phyloP scores from a whole-genome alignment of 1,140 invertebrate genomes.

The Samia ricini region DNA sequence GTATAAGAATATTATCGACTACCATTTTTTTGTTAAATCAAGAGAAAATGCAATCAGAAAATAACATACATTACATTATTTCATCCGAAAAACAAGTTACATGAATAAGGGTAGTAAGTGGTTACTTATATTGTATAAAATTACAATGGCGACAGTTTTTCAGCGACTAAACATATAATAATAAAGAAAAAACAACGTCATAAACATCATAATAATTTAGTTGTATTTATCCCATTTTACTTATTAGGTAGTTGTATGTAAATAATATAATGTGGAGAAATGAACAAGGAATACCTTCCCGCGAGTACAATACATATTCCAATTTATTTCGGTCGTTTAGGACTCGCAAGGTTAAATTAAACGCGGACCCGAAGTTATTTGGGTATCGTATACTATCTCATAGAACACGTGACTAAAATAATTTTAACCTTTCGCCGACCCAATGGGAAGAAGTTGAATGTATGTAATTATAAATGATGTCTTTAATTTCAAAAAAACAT shows the following conservation, averaged over 20 bases:
- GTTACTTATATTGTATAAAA: too few relatives aligned
- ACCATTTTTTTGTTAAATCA: too few relatives aligned
- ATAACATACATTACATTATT: too few relatives aligned
- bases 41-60: too few relatives aligned
- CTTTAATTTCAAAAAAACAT: background rate
- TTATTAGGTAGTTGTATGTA: background rate
- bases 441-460: background rate
- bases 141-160: too few relatives aligned
- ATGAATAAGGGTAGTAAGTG: too few relatives aligned
- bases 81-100: too few relatives aligned
- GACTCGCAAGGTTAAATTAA: slow-evolving; percentile 23
- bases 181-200: too few relatives aligned
- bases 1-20: too few relatives aligned
- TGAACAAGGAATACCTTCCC: slow-evolving; percentile 14
- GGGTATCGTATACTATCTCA: slow-evolving; percentile 21
- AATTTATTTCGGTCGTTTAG: slow-evolving; percentile 25
- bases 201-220: slow-evolving; percentile 1
- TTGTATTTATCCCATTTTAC: slow-evolving; percentile 20
- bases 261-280: background rate
- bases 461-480: background rate
- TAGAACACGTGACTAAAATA: background rate
- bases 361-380: slow-evolving; percentile 23
- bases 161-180: too few relatives aligned
- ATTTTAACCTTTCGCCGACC: background rate
- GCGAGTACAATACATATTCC: slow-evolving; percentile 17